Evolutionary conservation across 2,888 invertebrate genomes (phyloP).

Genomic region (Spatulosminthurus flaviceps): DNA sequence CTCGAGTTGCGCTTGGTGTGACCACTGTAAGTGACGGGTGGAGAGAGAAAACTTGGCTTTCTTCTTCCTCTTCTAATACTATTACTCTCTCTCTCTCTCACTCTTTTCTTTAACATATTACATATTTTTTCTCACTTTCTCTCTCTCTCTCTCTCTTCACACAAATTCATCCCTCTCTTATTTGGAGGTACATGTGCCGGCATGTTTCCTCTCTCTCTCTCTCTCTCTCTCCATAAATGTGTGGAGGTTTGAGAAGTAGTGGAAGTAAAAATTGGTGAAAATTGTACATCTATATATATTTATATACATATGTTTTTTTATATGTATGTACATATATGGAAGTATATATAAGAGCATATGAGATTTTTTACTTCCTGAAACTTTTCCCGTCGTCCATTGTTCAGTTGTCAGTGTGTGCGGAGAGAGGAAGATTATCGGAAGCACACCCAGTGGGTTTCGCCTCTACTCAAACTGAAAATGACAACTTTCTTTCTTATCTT

Average conservation of each 20-base stretch:
- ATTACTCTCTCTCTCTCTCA: too few relatives aligned
- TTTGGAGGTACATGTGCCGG: background rate
- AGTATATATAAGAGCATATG: background rate
- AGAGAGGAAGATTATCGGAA: conserved; percentile 37
- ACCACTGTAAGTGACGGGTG: conserved; percentile 75
- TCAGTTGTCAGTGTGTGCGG: conserved; percentile 35
- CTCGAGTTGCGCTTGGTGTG: conserved; percentile 91
- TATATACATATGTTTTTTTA: too few relatives aligned
- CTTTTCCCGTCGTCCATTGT: conserved; percentile 36
- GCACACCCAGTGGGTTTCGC: conserved; percentile 36
- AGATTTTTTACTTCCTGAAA: background rate
- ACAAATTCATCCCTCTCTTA: too few relatives aligned
- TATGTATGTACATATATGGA: too few relatives aligned
- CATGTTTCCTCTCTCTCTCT: background rate
- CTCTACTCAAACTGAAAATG: conserved; percentile 41
- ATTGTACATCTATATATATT: too few relatives aligned
- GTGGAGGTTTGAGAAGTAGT: too few relatives aligned
- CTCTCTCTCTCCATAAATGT: background rate
- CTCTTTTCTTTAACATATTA: background rate
- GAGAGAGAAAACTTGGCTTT: conserved; percentile 11
- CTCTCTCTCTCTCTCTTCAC: too few relatives aligned
- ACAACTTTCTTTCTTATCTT: conserved; percentile 42
- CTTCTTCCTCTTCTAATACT: conserved; percentile 10
- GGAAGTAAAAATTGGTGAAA: too few relatives aligned
- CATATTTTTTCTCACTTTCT: too few relatives aligned